Evolutionary conservation across 2,888 invertebrate species (phyloP).

Genomic region (Scotopteryx bipunctaria): DNA sequence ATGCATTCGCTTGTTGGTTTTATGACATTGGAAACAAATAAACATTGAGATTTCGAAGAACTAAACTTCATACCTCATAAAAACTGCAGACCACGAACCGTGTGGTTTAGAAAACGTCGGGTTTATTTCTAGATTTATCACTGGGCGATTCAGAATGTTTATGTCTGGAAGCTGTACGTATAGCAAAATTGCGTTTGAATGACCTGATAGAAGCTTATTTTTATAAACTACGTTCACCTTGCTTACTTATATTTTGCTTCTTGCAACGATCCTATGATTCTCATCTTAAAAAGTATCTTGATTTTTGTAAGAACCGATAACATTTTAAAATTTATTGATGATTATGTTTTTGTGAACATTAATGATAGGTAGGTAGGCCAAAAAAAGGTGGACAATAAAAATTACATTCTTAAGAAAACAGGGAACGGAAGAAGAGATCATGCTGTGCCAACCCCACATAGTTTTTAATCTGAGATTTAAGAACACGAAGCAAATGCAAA

Average conservation of each 20-base stretch:
- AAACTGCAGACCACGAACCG: slow-evolving; percentile 21
- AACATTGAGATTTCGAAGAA: background rate
- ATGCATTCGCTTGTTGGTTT: background rate
- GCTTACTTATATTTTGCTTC: background rate
- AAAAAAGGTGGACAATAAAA: too few relatives aligned
- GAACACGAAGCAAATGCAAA: too few relatives aligned
- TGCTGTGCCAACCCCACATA: too few relatives aligned
- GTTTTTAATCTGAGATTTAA: too few relatives aligned
- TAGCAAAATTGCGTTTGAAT: slow-evolving; percentile 30
- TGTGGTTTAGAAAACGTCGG: slow-evolving; percentile 25
- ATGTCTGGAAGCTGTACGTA: slow-evolving; percentile 56
- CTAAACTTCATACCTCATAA: slow-evolving; percentile 6
- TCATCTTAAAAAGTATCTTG: too few relatives aligned
- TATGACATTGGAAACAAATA: background rate
- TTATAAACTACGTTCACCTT: slow-evolving; percentile 11
- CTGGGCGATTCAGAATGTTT: slow-evolving; percentile 51
- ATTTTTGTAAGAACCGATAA: too few relatives aligned
- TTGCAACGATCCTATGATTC: too few relatives aligned
- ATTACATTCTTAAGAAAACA: too few relatives aligned
- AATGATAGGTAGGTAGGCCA: too few relatives aligned
- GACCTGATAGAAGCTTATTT: slow-evolving; percentile 31
- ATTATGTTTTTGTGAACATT: background rate
- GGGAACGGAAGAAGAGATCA: too few relatives aligned
- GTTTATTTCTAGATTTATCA: slow-evolving; percentile 54
- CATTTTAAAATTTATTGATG: background rate